Conservation (phyloP, 2,888 invertebrate species). For the Dorcus parallelipipedus region DNA sequence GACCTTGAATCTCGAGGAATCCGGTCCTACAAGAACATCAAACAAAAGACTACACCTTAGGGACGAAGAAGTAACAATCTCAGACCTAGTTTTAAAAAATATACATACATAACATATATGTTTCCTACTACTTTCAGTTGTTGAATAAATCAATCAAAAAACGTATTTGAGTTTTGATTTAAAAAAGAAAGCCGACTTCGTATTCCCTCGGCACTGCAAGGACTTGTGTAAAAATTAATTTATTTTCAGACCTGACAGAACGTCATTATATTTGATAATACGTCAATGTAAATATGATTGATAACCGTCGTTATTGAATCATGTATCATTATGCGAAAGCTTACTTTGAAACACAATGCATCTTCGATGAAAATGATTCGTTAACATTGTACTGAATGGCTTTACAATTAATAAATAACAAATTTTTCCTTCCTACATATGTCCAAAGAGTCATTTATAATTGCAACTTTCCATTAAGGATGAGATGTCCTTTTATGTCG, state of each 20-base stretch:
- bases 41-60: conserved; percentile 12
- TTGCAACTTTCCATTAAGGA: too few relatives aligned
- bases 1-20: conserved; percentile 19
- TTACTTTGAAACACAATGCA: background rate
- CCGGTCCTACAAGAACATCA: conserved; percentile 20
- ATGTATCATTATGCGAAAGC: background rate
- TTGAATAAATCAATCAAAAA: too few relatives aligned
- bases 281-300: conserved; percentile 15
- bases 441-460: too few relatives aligned
- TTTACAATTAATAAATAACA: too few relatives aligned
- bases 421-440: too few relatives aligned
- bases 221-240: background rate
- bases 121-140: too few relatives aligned
- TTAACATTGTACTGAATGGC: too few relatives aligned
- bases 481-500: too few relatives aligned
- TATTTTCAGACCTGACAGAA: background rate
- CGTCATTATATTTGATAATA: conserved; percentile 14
- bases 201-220: background rate
- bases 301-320: conserved; percentile 1
- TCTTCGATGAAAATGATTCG: background rate
- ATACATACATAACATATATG: background rate
- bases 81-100: background rate
- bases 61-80: background rate
- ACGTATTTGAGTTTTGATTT: too few relatives aligned
- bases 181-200: background rate